Conservation (phyloP, 2,888 invertebrate genomes). For the Neoaliturus tenellus region DNA sequence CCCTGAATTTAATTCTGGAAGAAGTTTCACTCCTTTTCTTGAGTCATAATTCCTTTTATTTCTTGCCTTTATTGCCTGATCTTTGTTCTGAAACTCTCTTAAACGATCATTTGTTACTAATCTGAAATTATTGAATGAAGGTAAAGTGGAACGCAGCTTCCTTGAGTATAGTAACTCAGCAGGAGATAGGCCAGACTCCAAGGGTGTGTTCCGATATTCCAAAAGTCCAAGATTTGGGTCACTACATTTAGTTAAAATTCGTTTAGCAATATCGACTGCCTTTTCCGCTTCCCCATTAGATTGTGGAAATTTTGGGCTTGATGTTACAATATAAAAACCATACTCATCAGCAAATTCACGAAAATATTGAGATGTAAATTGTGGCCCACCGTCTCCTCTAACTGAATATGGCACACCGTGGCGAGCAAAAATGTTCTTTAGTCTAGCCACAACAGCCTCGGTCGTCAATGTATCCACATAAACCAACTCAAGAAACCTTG, state of each 20-base stretch:
- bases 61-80: neutral
- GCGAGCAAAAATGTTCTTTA: neutral
- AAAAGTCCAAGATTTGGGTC: slow-evolving; percentile 35
- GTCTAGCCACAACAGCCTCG: neutral
- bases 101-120: too few relatives aligned
- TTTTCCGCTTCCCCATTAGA: slow-evolving; percentile 44
- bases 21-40: neutral
- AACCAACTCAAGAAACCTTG: too few relatives aligned
- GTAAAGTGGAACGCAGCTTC: neutral
- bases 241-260: neutral
- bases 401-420: neutral
- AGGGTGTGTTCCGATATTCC: neutral
- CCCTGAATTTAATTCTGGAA: too few relatives aligned
- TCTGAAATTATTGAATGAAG: neutral
- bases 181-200: slow-evolving; percentile 19
- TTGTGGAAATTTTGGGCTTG: neutral
- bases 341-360: neutral
- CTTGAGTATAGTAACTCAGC: slow-evolving; percentile 35
- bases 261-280: slow-evolving; percentile 12
- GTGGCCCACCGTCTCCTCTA: slow-evolving; percentile 14
- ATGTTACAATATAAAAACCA: neutral
- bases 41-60: neutral
- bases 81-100: neutral
- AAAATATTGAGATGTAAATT: slow-evolving; percentile 25
- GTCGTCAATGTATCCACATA: neutral